Evolutionary conservation across 2,888 invertebrate genomes (phyloP).

Genomic region (Eudasyphora cyanicolor): DNA sequence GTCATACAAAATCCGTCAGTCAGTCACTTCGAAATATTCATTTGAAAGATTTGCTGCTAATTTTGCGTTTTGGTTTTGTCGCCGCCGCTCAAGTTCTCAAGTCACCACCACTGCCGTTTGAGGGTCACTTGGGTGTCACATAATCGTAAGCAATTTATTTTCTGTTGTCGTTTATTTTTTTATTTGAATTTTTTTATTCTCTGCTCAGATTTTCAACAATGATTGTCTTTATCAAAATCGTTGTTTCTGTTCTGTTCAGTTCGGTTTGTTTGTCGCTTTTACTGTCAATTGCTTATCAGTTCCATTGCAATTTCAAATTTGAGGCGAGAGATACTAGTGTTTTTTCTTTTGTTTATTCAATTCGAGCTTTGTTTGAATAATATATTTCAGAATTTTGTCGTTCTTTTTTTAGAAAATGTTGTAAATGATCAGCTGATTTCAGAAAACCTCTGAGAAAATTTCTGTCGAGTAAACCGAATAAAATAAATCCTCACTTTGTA

Average conservation of each 20-base stretch:
- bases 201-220: constrained; percentile 52
- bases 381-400: no score
- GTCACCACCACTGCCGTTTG: background rate
- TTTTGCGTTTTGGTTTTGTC: background rate
- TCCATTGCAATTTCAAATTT: no score
- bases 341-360: no score
- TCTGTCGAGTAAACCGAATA: no score
- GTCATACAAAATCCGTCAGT: background rate
- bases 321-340: no score
- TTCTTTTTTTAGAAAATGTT: no score
- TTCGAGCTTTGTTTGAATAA: no score
- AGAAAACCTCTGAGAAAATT: no score
- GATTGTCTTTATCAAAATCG: constrained; percentile 55
- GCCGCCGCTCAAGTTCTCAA: background rate
- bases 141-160: constrained; percentile 56
- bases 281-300: background rate
- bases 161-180: no score
- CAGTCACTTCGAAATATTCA: background rate
- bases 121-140: constrained; percentile 62
- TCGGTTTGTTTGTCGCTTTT: background rate
- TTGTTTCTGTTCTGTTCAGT: background rate
- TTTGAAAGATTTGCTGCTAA: background rate
- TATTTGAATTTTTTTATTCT: background rate
- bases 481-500: no score
- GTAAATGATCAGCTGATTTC: no score